phyloP scores from a whole-genome alignment of 2,888 invertebrate genomes.

The Protula sp. region DNA sequence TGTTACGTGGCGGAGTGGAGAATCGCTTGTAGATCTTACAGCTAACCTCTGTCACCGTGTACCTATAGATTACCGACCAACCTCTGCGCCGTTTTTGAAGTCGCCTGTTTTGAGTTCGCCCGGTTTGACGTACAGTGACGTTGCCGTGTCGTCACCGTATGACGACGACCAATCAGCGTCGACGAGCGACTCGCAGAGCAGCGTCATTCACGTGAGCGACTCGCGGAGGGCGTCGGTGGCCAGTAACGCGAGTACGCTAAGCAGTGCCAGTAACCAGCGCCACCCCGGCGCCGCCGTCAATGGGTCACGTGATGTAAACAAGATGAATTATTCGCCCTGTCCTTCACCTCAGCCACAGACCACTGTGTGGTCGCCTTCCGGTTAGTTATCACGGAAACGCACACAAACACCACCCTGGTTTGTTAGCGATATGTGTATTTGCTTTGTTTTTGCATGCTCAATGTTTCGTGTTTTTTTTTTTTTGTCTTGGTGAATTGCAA shows the following conservation, averaged over 20 bases:
- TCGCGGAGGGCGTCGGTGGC: slow-evolving; percentile 1
- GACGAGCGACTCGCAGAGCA: slow-evolving; percentile 17
- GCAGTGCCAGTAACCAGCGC: neutral
- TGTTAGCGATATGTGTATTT: too few relatives aligned
- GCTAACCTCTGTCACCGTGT: too few relatives aligned
- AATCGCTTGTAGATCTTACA: too few relatives aligned
- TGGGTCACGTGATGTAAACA: neutral
- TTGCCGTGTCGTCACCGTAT: neutral
- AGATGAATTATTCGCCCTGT: neutral
- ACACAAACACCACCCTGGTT: too few relatives aligned
- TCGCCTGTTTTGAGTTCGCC: too few relatives aligned
- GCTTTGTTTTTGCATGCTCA: too few relatives aligned
- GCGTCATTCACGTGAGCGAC: slow-evolving; percentile 14
- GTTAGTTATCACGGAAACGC: too few relatives aligned
- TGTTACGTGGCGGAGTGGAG: too few relatives aligned
- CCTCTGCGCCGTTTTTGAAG: too few relatives aligned
- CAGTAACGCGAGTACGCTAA: neutral
- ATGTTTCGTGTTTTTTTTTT: too few relatives aligned
- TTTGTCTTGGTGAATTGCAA: too few relatives aligned
- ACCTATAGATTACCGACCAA: too few relatives aligned
- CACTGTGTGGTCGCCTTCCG: slow-evolving; percentile 18
- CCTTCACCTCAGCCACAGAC: neutral
- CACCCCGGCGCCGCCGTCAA: neutral
- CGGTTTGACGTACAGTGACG: neutral
- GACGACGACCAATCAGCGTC: slow-evolving; percentile 16